Conservation (phyloP, 2,113 vertebrate genomes). For the Acrocephalus kingi region DNA sequence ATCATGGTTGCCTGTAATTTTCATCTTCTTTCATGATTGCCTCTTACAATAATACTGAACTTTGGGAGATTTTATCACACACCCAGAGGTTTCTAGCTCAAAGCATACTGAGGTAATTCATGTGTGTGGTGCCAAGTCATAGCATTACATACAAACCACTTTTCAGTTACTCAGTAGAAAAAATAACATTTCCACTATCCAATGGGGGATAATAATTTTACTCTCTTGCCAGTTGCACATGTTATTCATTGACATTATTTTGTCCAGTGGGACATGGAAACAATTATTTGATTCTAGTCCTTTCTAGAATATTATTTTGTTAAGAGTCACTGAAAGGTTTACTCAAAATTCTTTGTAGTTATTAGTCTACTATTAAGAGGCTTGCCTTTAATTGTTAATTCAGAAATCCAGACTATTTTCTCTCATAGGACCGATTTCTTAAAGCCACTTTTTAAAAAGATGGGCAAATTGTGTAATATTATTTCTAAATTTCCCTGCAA, state of each 20-base stretch:
- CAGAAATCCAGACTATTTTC: not conserved
- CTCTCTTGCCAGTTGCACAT: not conserved
- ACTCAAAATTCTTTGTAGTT: not conserved
- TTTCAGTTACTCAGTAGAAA: constrained; percentile 23
- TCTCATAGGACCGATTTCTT: not conserved
- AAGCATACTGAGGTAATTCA: constrained; percentile 9
- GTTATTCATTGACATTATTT: constrained; percentile 29
- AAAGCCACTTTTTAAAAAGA: not conserved
- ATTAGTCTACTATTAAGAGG: not conserved
- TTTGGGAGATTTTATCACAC: not conserved
- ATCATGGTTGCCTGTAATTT: not conserved
- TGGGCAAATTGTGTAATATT: not conserved
- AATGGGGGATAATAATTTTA: not conserved
- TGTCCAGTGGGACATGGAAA: not conserved
- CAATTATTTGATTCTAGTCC: not conserved
- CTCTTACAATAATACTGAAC: not conserved
- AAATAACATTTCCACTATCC: not conserved
- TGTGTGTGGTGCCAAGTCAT: not conserved
- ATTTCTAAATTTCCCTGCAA: constrained; percentile 1
- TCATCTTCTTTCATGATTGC: not conserved
- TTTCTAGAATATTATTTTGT: not conserved
- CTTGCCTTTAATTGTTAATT: not conserved
- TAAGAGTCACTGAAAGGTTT: not conserved
- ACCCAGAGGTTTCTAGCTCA: not conserved
- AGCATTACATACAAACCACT: not conserved